Evolutionary conservation across 2,797 vertebrate genomes (phyloP).

Genomic region (Oophaga sylvatica): DNA sequence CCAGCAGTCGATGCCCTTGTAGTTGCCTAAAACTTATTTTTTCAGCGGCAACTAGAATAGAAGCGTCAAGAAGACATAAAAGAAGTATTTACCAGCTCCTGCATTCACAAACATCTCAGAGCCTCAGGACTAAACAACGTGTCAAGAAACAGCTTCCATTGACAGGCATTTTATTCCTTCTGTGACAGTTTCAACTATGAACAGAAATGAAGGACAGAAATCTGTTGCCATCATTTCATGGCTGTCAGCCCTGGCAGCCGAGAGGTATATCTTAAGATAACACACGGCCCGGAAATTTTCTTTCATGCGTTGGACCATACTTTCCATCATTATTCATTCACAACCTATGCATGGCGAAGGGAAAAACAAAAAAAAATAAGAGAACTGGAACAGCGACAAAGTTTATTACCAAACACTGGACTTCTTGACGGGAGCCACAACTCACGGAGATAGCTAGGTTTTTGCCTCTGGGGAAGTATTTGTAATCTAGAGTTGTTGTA

Average conservation of each 20-base stretch:
- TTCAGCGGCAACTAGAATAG: constrained; percentile 48
- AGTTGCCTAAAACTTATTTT: background rate
- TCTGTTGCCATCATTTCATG: constrained; percentile 74
- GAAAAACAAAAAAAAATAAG: background rate
- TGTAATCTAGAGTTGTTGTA: constrained; percentile 56
- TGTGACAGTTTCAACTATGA: constrained; percentile 71
- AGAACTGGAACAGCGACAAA: constrained; percentile 38
- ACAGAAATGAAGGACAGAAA: constrained; percentile 71
- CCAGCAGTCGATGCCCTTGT: background rate
- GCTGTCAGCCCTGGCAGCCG: constrained; percentile 72
- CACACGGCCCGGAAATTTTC: constrained; percentile 69
- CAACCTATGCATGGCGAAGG: constrained; percentile 43
- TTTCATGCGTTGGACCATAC: constrained; percentile 70
- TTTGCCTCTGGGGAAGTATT: constrained; percentile 53
- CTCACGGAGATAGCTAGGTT: constrained; percentile 56
- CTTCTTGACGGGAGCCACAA: constrained; percentile 55
- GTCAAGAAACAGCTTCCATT: constrained; percentile 61
- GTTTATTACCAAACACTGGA: constrained; percentile 56
- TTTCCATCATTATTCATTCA: constrained; percentile 70
- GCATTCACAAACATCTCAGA: constrained; percentile 56
- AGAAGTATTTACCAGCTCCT: constrained; percentile 58
- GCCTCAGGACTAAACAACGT: constrained; percentile 44
- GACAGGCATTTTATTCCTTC: constrained; percentile 67
- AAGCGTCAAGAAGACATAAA: constrained; percentile 41
- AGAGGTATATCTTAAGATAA: constrained; percentile 77